Evolutionary conservation across 2,888 invertebrate genomes (phyloP), one percentile per base, ranked within the genome.

Genomic region (Rhogogaster chlorosoma): DNA sequence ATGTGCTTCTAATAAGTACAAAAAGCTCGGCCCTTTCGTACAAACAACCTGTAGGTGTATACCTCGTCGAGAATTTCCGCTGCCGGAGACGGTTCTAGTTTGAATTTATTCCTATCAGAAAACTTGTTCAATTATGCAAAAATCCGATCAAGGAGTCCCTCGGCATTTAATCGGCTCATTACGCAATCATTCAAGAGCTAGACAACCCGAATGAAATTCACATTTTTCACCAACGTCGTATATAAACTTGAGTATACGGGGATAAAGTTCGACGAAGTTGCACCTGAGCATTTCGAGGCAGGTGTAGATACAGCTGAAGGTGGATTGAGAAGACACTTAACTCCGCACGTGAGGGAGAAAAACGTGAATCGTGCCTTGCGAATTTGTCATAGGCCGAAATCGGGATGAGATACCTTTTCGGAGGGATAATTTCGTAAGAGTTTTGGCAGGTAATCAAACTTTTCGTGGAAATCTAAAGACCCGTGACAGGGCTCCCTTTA

Each of bases 81-180:
- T 22, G 9, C 73, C 26, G 29, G 32, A 32, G 32, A 73, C 42
- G 22, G 38, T 10, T 42, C n/a, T 73, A 42, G 73, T 73, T 73
- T 22, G 4, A 73, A 73, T 73, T 73, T n/a, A 73, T 73, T 49
- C 29, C 29, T 29, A 77, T 26, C 22, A 42, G 73, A 77, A 57
- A 80, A 57, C 49, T 80, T 80, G 36, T 80, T 36, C n/a, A 80
- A 80, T 80, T 61, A 57, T 80, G 80, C 29, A 57, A 80, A 61
- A 80, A 12, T 77, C 45, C 29, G 77, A 57, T 80, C 38, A 26
- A 36, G 22, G n/a, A 38, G 26, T 80, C 38, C 61, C 38, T 22
- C 26, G 22, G 73, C 26, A 61, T 38, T 61, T 61, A 80, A 80
- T 61, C 80, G 80, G 32, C 22, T 38, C 61, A 61, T 61, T 57